Evolutionary conservation across 2,888 invertebrate genomes (phyloP).

Genomic region (Dicyrtomina minuta): DNA sequence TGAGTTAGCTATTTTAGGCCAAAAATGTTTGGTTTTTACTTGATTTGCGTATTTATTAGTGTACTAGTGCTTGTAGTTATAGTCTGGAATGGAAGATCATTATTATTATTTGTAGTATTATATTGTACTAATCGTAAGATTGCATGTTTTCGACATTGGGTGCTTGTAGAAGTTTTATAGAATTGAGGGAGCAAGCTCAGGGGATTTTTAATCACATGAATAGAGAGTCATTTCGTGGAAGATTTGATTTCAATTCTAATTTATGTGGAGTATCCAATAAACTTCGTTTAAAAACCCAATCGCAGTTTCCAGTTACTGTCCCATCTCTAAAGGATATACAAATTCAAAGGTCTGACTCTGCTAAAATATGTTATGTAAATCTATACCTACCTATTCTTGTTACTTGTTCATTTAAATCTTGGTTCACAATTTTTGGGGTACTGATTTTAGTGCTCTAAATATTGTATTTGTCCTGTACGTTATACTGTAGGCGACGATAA

Average conservation of each 20-base stretch:
- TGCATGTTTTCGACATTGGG: background rate
- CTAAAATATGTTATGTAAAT: background rate
- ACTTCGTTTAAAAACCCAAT: background rate
- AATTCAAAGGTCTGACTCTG: slow-evolving; percentile 3
- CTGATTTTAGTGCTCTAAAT: too few species aligned
- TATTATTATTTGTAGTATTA: too few species aligned
- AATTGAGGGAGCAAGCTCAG: slow-evolving; percentile 3
- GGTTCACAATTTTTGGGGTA: too few species aligned
- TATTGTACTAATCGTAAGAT: slow-evolving; percentile 1
- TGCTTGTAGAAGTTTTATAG: slow-evolving; percentile 8
- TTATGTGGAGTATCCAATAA: background rate
- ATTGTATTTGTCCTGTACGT: too few species aligned
- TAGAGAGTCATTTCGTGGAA: slow-evolving; percentile 7
- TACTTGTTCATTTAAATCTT: too few species aligned
- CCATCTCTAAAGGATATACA: background rate
- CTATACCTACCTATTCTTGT: background rate
- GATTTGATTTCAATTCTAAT: slow-evolving; percentile 5
- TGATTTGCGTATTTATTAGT: too few species aligned
- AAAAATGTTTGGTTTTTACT: too few species aligned
- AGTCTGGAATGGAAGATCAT: too few species aligned
- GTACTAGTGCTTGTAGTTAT: too few species aligned
- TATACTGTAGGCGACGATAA: too few species aligned
- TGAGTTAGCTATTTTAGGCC: too few species aligned
- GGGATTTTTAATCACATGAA: background rate
- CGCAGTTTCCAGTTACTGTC: slow-evolving; percentile 4